A percentile compares a stretch with the other conserved stretches of the same genome.
Conservation (phyloP, 53 echinoderm and acorn worm species). For the Echinarachnius parma region DNA sequence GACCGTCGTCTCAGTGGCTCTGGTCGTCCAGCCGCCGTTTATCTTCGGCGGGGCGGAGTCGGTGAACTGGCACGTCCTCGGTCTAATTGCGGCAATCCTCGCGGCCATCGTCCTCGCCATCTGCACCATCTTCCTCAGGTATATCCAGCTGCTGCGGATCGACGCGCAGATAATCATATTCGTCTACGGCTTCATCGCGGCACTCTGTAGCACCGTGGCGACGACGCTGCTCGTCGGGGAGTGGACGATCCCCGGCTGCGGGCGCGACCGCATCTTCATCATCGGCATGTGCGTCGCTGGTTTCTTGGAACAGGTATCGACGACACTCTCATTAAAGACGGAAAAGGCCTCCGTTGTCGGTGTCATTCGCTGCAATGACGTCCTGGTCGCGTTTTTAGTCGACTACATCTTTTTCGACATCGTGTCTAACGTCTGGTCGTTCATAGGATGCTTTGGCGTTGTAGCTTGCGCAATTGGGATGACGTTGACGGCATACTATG, state of each 20-base stretch:
- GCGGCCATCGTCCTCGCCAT: conserved; percentile 13
- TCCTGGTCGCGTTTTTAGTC: background rate
- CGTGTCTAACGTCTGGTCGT: background rate
- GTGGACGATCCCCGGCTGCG: conserved; percentile 45
- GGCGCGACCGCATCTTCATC: conserved; percentile 11
- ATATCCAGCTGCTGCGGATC: background rate
- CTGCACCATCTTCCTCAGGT: conserved; percentile 8
- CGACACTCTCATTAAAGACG: background rate
- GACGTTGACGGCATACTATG: background rate
- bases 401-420: conserved; percentile 1
- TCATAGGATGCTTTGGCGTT: background rate
- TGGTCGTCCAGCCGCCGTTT: conserved; percentile 47
- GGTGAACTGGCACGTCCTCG: background rate
- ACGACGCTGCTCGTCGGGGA: background rate
- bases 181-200: conserved; percentile 5
- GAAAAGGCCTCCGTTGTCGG: background rate
- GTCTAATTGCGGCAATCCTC: conserved; percentile 10
- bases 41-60: conserved; percentile 16
- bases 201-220: background rate
- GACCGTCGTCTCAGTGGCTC: conserved; percentile 18
- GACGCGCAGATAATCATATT: background rate
- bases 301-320: background rate
- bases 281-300: background rate
- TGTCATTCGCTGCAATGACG: conserved; percentile 5
- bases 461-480: conserved; percentile 8